These are phyloP conservation scores for Gryllus longicercus DNA, from an alignment of 2,888 invertebrate species.

Conservation along the genomic window DNA sequence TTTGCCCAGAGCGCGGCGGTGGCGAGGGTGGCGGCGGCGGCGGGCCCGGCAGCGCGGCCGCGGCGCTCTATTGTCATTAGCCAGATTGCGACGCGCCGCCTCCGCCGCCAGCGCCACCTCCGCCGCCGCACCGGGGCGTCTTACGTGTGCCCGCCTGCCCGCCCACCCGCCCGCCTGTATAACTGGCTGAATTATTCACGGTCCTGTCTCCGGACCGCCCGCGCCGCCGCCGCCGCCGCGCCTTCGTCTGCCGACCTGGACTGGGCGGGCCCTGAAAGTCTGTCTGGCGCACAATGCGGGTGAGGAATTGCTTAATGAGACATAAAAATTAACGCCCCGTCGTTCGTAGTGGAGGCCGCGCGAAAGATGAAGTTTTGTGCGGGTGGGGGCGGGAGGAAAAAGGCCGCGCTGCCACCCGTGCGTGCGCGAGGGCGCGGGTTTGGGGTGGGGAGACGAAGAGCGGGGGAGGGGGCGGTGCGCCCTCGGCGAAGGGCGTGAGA, in stretches of 20 bases:
- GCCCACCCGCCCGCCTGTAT: slow-evolving; percentile 22
- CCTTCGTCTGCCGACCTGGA: neutral
- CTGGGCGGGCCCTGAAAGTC: slow-evolving; percentile 1
- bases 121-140: neutral
- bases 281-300: neutral
- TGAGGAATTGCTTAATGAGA: slow-evolving; percentile 17
- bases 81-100: slow-evolving; percentile 25
- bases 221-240: neutral
- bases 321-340: slow-evolving; percentile 17
- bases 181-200: slow-evolving; percentile 35
- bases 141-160: slow-evolving; percentile 4
- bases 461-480: neutral
- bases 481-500: neutral
- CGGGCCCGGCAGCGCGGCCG: slow-evolving; percentile 18
- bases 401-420: neutral
- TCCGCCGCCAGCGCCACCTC: neutral
- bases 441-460: neutral
- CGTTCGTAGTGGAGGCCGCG: neutral
- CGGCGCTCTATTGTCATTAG: slow-evolving; percentile 30
- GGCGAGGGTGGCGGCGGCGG: neutral
- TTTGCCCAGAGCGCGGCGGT: neutral
- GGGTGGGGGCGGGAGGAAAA: neutral
- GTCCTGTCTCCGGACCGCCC: slow-evolving; percentile 17
- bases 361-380: neutral
- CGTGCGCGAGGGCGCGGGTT: neutral